Evolutionary conservation across 2,113 vertebrate species (phyloP).

Genomic region (Australoheros scitulus): DNA sequence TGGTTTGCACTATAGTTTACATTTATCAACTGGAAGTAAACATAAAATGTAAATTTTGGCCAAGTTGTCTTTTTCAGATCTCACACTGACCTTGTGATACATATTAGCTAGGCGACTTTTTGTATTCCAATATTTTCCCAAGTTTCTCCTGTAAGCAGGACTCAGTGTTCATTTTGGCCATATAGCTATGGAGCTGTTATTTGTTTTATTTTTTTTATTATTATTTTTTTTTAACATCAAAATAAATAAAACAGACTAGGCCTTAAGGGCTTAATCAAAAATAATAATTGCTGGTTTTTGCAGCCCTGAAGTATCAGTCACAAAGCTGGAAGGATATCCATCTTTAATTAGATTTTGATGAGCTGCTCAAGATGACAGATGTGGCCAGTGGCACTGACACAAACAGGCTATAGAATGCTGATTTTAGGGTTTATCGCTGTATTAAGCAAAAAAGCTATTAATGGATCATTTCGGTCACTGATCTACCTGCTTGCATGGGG

Average conservation of each 20-base stretch:
- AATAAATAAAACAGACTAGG: not conserved
- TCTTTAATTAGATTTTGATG: conserved; percentile 40
- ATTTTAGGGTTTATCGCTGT: conserved; percentile 21
- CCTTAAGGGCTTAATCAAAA: conserved; percentile 19
- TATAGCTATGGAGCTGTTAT: not conserved
- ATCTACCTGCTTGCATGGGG: not conserved
- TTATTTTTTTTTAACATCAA: not conserved
- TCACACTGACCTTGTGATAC: not conserved
- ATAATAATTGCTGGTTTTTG: not conserved
- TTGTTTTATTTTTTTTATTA: too few relatives aligned
- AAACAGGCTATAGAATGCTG: not conserved
- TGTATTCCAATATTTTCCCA: not conserved
- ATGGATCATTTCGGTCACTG: conserved; percentile 12
- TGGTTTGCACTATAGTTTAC: not conserved
- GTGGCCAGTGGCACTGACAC: conserved; percentile 15
- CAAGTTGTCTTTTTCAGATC: too few relatives aligned
- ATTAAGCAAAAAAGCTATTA: conserved; percentile 15
- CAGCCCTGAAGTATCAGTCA: conserved; percentile 5
- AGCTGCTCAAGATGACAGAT: conserved; percentile 26
- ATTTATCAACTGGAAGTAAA: not conserved
- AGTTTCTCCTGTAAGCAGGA: not conserved
- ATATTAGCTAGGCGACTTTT: not conserved
- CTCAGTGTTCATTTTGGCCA: not conserved
- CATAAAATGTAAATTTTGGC: too few relatives aligned
- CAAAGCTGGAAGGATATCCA: conserved; percentile 3